A percentile compares a stretch with the other conserved stretches of the same genome.
These are phyloP conservation scores for Sinentomon sp. DNA, from an alignment of 2,888 invertebrate species.

Conservation along the genomic window DNA sequence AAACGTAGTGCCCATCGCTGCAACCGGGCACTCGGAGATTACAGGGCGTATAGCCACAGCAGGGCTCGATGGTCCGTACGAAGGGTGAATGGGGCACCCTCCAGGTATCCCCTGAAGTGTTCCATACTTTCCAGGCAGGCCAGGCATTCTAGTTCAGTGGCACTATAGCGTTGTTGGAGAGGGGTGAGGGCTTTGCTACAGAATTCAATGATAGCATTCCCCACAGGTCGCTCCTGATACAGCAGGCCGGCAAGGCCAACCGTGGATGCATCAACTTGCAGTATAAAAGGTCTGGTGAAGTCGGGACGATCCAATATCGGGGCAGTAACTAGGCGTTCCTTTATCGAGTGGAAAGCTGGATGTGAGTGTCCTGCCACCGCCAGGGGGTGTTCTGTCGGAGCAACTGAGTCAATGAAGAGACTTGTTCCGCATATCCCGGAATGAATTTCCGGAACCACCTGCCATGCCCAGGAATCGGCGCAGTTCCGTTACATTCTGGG, in stretches of 20 bases:
- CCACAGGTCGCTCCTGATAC: too few relatives aligned
- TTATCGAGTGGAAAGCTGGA: slow-evolving; percentile 12
- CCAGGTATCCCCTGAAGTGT: slow-evolving; percentile 13
- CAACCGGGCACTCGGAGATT: slow-evolving; percentile 8
- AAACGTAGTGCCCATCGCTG: slow-evolving; percentile 11
- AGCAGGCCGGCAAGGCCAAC: slow-evolving; percentile 16
- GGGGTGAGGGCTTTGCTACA: slow-evolving; percentile 9
- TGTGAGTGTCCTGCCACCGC: too few relatives aligned
- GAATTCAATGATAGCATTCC: slow-evolving; percentile 7
- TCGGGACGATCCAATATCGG: slow-evolving; percentile 15
- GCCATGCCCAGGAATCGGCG: slow-evolving; percentile 17
- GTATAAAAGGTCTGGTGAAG: slow-evolving; percentile 11
- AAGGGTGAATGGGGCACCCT: slow-evolving; percentile 11
- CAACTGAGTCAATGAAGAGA: too few relatives aligned
- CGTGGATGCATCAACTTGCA: slow-evolving; percentile 16
- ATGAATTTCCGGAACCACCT: slow-evolving; percentile 19
- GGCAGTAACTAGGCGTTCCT: slow-evolving; percentile 9
- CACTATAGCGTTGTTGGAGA: slow-evolving; percentile 7
- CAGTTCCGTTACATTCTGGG: slow-evolving; percentile 13
- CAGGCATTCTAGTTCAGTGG: slow-evolving; percentile 13
- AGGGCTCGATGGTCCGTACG: slow-evolving; percentile 13
- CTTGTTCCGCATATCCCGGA: slow-evolving; percentile 13
- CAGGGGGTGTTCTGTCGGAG: too few relatives aligned
- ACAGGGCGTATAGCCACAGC: slow-evolving; percentile 9
- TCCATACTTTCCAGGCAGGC: slow-evolving; percentile 13